These are phyloP conservation scores for Nipponia nippon DNA, from an alignment of 2,113 vertebrate species.

Conservation along the genomic window DNA sequence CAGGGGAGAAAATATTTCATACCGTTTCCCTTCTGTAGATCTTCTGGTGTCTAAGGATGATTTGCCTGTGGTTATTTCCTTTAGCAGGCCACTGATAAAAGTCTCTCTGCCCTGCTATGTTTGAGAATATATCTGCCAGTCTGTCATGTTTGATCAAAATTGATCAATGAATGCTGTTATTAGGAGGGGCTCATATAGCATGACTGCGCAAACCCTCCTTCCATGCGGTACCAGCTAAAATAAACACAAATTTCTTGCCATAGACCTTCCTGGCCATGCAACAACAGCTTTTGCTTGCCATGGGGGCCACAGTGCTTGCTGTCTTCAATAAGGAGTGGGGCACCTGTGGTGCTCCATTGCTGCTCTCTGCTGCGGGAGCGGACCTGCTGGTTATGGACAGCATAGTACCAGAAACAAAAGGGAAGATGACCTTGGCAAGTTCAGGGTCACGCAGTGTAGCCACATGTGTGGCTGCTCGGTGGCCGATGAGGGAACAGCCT, in stretches of 20 bases:
- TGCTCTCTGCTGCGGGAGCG: rapidly evolving
- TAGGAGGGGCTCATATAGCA: background rate
- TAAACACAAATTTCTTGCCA: background rate
- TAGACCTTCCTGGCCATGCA: background rate
- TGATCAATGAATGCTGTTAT: background rate
- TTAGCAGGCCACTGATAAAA: background rate
- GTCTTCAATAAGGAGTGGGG: background rate
- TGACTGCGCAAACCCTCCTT: background rate
- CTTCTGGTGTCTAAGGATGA: background rate
- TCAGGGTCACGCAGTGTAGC: rapidly evolving
- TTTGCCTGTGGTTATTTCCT: background rate
- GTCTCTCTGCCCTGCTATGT: background rate
- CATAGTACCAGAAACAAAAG: background rate
- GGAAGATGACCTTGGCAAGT: background rate
- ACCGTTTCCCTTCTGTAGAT: background rate
- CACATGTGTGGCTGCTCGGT: background rate
- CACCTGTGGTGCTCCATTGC: too few relatives aligned
- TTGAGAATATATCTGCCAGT: background rate
- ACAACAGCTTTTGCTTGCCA: background rate
- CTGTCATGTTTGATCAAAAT: background rate
- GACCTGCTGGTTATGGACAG: background rate
- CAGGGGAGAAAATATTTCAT: background rate
- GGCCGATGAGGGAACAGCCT: background rate
- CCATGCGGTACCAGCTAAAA: background rate
- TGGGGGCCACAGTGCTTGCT: background rate